Percentiles rank a stretch among this genome's conserved stretches.
Conservation (phyloP, 23 tunicate genomes). For the Corella eumyota region DNA sequence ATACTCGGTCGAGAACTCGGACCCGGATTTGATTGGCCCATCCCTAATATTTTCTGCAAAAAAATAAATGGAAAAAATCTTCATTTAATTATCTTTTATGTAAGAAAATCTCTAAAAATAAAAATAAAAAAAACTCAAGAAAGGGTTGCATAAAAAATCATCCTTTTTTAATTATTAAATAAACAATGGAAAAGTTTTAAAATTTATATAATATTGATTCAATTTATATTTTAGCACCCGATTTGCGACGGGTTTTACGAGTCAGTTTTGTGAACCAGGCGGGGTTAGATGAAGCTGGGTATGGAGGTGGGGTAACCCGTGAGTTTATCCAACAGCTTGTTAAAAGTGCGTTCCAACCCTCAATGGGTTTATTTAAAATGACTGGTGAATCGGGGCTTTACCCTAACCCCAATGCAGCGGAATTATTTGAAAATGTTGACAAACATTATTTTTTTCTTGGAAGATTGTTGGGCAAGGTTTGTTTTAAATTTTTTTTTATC, state of each 20-base stretch:
- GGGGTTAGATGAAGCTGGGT: slow-evolving; percentile 77
- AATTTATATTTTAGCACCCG: slow-evolving; percentile 77
- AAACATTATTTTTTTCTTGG: slow-evolving; percentile 70
- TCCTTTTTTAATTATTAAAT: no score
- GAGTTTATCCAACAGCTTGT: slow-evolving; percentile 73
- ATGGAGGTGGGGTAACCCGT: slow-evolving; percentile 81
- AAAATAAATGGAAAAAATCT: no score
- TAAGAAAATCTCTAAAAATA: no score
- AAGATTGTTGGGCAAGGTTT: slow-evolving; percentile 72
- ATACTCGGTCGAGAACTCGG: no score
- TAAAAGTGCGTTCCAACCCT: slow-evolving; percentile 63
- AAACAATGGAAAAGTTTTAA: not conserved
- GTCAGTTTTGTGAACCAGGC: slow-evolving; percentile 63
- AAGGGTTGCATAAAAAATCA: no score
- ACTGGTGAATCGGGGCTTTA: slow-evolving; percentile 41
- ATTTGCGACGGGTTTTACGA: slow-evolving; percentile 45
- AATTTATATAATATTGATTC: not conserved
- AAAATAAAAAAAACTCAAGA: no score
- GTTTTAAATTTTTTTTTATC: slow-evolving; percentile 5
- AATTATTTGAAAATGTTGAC: slow-evolving; percentile 13
- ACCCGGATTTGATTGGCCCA: no score
- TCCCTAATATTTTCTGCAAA: no score
- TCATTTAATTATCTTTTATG: not conserved
- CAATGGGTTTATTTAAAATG: slow-evolving; percentile 49
- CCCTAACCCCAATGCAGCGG: slow-evolving; percentile 62